phyloP scores from a whole-genome alignment of 1,140 invertebrate genomes.

The Papilio polytes region DNA sequence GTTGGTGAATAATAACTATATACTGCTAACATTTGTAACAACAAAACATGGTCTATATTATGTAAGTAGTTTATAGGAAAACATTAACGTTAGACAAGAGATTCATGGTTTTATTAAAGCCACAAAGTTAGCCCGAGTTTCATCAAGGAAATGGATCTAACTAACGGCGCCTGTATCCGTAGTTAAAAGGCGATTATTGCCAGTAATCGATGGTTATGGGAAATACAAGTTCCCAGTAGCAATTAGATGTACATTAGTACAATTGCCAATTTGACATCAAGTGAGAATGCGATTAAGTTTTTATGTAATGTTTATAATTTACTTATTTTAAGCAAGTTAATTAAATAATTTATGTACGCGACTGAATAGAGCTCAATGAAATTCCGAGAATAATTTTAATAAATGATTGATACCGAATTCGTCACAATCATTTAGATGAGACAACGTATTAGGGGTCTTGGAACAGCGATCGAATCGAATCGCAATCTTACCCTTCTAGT shows the following conservation, averaged over 20 bases:
- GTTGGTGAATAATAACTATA: no score
- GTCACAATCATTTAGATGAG: no score
- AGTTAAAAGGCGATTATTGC: slow-evolving; percentile 29
- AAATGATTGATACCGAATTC: no score
- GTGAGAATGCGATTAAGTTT: background rate
- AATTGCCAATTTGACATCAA: slow-evolving; percentile 19
- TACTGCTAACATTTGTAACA: no score
- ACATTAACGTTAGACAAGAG: background rate
- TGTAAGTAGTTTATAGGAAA: background rate
- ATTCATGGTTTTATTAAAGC: slow-evolving; percentile 4
- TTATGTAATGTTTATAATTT: background rate
- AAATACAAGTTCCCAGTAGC: slow-evolving; percentile 22
- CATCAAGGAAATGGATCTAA: slow-evolving; percentile 27
- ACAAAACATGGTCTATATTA: background rate
- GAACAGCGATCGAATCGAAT: no score
- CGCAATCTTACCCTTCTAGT: no score
- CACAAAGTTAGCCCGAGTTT: background rate
- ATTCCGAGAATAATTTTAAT: no score
- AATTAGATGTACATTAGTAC: slow-evolving; percentile 26
- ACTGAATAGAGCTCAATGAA: no score
- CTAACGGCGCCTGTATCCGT: slow-evolving; percentile 23
- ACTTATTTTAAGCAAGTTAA: no score
- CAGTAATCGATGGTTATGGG: slow-evolving; percentile 20
- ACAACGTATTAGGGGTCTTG: no score
- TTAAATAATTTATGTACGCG: no score